phyloP scores from a whole-genome alignment of 2,888 invertebrate species.

The Drosophila imparisetae region DNA sequence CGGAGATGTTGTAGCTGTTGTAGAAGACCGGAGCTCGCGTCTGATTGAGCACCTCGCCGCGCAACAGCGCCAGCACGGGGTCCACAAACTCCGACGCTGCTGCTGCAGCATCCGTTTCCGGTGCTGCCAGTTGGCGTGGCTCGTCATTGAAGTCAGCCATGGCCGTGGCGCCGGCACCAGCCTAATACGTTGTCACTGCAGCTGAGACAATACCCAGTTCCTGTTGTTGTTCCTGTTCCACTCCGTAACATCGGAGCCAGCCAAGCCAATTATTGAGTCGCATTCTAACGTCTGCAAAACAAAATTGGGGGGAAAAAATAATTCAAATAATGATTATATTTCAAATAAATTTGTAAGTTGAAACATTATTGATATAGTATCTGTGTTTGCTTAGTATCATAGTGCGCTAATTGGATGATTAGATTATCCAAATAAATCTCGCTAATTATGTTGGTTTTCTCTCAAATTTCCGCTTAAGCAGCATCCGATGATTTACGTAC shows the following conservation, averaged over 20 bases:
- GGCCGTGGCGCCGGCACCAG: conserved; percentile 48
- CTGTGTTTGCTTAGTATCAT: neutral
- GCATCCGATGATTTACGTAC: conserved; percentile 6
- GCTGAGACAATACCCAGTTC: conserved; percentile 44
- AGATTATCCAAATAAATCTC: neutral
- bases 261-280: conserved; percentile 49
- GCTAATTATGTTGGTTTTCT: neutral
- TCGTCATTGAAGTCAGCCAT: conserved; percentile 77
- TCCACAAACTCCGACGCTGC: conserved; percentile 35
- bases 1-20: conserved; percentile 83
- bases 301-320: neutral
- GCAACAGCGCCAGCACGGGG: conserved; percentile 63
- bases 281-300: conserved; percentile 51
- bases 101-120: conserved; percentile 72
- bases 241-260: conserved; percentile 40
- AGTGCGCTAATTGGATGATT: neutral
- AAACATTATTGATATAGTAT: neutral
- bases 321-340: neutral
- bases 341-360: neutral
- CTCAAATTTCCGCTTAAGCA: neutral
- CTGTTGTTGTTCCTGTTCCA: conserved; percentile 29
- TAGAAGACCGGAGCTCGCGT: conserved; percentile 74
- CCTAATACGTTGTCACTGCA: conserved; percentile 53
- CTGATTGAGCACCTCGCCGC: conserved; percentile 65
- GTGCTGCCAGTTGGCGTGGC: conserved; percentile 54